phyloP scores from a whole-genome alignment of 1,140 invertebrate species.

The Samia ricini region DNA sequence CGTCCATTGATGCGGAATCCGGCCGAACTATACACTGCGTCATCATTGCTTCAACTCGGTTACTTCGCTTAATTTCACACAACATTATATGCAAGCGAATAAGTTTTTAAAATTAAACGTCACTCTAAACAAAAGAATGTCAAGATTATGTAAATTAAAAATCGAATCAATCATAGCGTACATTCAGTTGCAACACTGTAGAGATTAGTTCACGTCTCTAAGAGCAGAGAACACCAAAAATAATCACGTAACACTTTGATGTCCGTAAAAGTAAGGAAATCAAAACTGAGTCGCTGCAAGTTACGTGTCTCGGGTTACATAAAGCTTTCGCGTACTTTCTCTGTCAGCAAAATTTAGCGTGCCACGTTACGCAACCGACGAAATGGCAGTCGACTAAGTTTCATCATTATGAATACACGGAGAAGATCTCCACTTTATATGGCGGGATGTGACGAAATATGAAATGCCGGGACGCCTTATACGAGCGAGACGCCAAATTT shows the following conservation, averaged over 20 bases:
- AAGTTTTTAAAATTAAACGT: background rate
- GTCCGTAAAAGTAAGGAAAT: conserved; percentile 73
- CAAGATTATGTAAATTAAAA: conserved; percentile 1
- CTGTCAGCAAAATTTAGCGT: conserved; percentile 76
- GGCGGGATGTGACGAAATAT: conserved; percentile 36
- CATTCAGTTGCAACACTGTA: background rate
- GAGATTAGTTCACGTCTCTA: background rate
- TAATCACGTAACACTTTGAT: conserved; percentile 57
- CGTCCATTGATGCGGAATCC: no score
- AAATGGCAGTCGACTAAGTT: conserved; percentile 73
- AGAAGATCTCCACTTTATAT: conserved; percentile 58
- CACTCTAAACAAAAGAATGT: background rate
- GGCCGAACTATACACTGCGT: no score
- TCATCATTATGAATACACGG: conserved; percentile 65
- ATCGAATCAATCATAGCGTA: background rate
- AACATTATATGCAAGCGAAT: background rate
- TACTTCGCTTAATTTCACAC: no score
- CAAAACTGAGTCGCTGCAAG: conserved; percentile 67
- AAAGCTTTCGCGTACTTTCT: conserved; percentile 77
- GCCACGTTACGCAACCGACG: conserved; percentile 60
- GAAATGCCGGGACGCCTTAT: conserved; percentile 20
- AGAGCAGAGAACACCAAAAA: conserved; percentile 33
- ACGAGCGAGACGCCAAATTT: conserved; percentile 8
- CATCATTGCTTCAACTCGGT: no score
- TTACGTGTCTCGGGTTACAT: conserved; percentile 67